Conservation (phyloP, 1,140 invertebrate genomes). For the Drosophila teissieri region DNA sequence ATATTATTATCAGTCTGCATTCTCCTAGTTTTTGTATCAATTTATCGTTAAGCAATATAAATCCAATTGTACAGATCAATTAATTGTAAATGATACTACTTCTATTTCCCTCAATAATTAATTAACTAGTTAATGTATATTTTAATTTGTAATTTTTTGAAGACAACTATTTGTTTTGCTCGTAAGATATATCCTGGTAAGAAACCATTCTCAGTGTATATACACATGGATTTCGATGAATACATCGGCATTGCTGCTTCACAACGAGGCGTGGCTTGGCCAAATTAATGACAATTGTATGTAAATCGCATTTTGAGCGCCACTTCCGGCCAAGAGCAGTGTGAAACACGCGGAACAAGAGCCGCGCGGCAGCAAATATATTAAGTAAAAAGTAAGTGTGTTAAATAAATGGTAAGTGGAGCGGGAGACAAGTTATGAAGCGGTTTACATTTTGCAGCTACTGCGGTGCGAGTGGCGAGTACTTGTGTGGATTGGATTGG, state of each 20-base stretch:
- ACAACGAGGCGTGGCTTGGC: constrained; percentile 28
- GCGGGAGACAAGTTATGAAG: constrained; percentile 41
- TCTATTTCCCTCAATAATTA: no score
- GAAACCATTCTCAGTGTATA: constrained; percentile 11
- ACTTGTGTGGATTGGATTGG: constrained; percentile 13
- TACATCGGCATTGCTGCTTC: constrained; percentile 4
- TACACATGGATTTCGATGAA: constrained; percentile 3
- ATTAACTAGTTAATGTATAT: neutral
- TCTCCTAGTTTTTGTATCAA: no score
- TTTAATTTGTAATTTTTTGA: neutral
- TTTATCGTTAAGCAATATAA: no score
- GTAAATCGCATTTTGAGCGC: constrained; percentile 58
- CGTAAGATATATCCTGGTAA: no score
- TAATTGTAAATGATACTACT: no score
- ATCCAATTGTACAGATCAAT: no score
- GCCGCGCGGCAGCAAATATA: constrained; percentile 27
- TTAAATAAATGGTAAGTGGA: constrained; percentile 20
- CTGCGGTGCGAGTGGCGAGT: constrained; percentile 39
- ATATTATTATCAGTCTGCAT: no score
- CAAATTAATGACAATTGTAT: constrained; percentile 77
- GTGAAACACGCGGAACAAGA: constrained; percentile 50
- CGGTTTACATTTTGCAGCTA: constrained; percentile 56
- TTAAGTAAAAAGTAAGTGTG: constrained; percentile 25
- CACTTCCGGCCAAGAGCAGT: constrained; percentile 57
- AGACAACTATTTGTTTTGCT: no score